Percentiles rank a stretch among this genome's conserved stretches.
Evolutionary conservation across 1,140 invertebrate genomes (phyloP).

Genomic region (Triops longicaudatus): DNA sequence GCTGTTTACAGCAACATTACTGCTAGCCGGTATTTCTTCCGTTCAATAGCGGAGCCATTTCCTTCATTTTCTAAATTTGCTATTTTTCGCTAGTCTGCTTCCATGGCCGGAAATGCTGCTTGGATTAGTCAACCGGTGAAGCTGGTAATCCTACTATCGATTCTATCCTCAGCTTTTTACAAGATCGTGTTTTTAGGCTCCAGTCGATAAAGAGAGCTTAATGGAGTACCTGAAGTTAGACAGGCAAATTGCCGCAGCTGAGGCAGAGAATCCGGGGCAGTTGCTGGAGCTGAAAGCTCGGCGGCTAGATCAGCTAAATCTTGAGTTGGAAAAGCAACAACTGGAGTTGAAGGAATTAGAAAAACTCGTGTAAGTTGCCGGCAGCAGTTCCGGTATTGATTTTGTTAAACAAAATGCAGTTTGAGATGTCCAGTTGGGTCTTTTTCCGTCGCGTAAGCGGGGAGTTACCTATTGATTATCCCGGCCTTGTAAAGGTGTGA

Average conservation of each 20-base stretch:
- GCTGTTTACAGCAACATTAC: not conserved
- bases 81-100: not conserved
- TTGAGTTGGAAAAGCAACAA: conserved; percentile 31
- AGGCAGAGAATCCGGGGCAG: conserved; percentile 31
- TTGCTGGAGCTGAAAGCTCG: conserved; percentile 32
- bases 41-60: not conserved
- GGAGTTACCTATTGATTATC: conserved; percentile 30
- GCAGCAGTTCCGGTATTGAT: conserved; percentile 8
- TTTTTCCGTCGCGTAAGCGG: conserved; percentile 26
- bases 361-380: conserved; percentile 31
- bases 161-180: not conserved
- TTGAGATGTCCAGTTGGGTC: conserved; percentile 17
- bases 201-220: conserved; percentile 30
- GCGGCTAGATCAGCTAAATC: conserved; percentile 30
- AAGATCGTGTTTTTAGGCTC: conserved; percentile 21
- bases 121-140: not conserved
- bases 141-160: not conserved
- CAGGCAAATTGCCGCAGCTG: conserved; percentile 30
- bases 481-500: conserved; percentile 30
- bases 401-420: conserved; percentile 31
- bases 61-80: not conserved
- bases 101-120: not conserved
- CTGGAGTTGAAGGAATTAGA: conserved; percentile 28
- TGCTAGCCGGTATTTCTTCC: not conserved
- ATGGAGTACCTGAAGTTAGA: conserved; percentile 33